Evolutionary conservation across 2,113 vertebrate genomes (phyloP).

Genomic region (Neomonachus schauinslandi): DNA sequence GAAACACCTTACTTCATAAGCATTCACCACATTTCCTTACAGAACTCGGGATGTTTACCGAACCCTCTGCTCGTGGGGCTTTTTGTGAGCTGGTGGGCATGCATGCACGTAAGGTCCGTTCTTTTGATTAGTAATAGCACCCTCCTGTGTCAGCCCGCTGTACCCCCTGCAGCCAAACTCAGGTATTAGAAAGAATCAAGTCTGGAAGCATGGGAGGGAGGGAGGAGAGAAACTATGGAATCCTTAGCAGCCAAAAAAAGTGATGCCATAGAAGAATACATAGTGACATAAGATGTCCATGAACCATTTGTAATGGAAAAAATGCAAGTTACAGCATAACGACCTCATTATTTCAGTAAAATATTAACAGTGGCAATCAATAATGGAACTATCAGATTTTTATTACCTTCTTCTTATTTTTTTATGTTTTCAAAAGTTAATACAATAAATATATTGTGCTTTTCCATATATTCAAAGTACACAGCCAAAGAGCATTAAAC

Average conservation of each 20-base stretch:
- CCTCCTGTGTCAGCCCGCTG: not conserved
- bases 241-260: not conserved
- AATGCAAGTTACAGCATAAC: not conserved
- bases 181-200: not conserved
- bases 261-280: not conserved
- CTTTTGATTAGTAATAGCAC: not conserved
- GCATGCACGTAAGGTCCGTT: not conserved
- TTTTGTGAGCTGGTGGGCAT: not conserved
- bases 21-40: fast-evolving
- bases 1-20: not conserved
- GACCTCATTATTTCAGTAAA: not conserved
- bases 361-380: not conserved
- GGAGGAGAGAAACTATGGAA: not conserved
- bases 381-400: not conserved
- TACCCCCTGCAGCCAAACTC: not conserved
- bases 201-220: not conserved
- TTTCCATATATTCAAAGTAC: not conserved
- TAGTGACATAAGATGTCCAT: not conserved
- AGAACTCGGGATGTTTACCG: not conserved
- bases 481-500: not conserved
- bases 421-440: not conserved
- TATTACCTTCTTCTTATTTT: not conserved
- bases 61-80: not conserved
- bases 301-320: not conserved
- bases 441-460: not conserved